phyloP scores from a whole-genome alignment of 1,140 invertebrate genomes.

The Acromyrmex echinatior region DNA sequence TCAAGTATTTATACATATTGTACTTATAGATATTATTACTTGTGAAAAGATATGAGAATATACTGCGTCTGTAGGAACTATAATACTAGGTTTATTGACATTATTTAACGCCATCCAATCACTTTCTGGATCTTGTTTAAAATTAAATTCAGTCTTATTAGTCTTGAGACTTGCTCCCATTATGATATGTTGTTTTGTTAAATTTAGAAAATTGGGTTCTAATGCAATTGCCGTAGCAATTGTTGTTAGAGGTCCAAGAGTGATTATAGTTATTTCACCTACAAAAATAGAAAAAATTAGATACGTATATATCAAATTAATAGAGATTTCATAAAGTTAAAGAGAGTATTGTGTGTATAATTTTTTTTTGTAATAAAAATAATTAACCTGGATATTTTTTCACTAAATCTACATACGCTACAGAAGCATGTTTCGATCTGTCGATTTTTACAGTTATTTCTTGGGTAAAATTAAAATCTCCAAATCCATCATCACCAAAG shows the following conservation, averaged over 20 bases:
- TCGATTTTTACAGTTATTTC: conserved; percentile 76
- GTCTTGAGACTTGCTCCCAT: conserved; percentile 89
- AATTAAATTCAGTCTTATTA: conserved; percentile 89
- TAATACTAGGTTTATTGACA: conserved; percentile 74
- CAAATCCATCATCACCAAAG: conserved; percentile 87
- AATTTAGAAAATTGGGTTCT: conserved; percentile 86
- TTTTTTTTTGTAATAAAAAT: background rate
- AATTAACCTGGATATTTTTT: conserved; percentile 82
- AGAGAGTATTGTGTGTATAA: conserved; percentile 43
- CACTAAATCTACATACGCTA: conserved; percentile 82
- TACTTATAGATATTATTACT: conserved; percentile 74
- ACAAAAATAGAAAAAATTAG: conserved; percentile 39
- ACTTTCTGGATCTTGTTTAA: conserved; percentile 89
- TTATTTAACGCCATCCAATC: conserved; percentile 87
- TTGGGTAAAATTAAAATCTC: conserved; percentile 84
- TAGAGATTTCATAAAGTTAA: background rate
- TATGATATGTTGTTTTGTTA: conserved; percentile 87
- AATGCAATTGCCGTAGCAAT: conserved; percentile 88
- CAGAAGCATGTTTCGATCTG: conserved; percentile 83
- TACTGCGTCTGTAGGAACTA: conserved; percentile 87
- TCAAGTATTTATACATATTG: background rate
- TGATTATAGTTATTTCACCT: conserved; percentile 86
- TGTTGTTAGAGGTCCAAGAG: conserved; percentile 89
- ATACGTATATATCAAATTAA: conserved; percentile 1
- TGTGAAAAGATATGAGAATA: conserved; percentile 67